Evolutionary conservation across 2,113 vertebrate species (phyloP).

Genomic region (Calyptomena viridis): DNA sequence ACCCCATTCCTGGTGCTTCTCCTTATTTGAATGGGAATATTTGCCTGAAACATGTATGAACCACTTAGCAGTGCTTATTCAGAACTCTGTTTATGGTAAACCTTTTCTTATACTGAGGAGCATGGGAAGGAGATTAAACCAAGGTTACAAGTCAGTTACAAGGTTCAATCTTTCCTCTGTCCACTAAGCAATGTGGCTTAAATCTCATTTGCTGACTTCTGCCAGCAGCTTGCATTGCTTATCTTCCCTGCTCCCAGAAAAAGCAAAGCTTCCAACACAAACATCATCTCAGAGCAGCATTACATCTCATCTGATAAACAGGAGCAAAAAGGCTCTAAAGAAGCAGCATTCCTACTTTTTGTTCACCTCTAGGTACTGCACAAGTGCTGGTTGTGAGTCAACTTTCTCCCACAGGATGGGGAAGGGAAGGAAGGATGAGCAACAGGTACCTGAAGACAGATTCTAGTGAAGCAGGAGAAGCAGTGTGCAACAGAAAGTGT

Average conservation of each 20-base stretch:
- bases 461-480: not conserved
- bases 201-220: not conserved
- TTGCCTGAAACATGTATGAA: not conserved
- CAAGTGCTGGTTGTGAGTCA: not conserved
- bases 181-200: not conserved
- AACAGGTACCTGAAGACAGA: not conserved
- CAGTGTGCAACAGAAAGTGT: not conserved
- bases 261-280: not conserved
- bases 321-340: not conserved
- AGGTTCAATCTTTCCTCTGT: not conserved
- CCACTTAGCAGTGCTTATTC: not conserved
- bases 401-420: not conserved
- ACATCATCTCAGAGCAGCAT: not conserved
- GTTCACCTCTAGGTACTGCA: not conserved
- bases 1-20: not conserved
- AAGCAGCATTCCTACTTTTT: not conserved
- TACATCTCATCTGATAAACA: accelerated
- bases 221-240: not conserved
- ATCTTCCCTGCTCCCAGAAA: not conserved
- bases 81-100: not conserved
- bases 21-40: not conserved
- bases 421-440: not conserved
- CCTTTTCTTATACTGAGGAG: not conserved
- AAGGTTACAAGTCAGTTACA: not conserved
- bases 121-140: not conserved